Evolutionary conservation across 2,113 vertebrate genomes (phyloP).

Genomic region (Azemiops feae): DNA sequence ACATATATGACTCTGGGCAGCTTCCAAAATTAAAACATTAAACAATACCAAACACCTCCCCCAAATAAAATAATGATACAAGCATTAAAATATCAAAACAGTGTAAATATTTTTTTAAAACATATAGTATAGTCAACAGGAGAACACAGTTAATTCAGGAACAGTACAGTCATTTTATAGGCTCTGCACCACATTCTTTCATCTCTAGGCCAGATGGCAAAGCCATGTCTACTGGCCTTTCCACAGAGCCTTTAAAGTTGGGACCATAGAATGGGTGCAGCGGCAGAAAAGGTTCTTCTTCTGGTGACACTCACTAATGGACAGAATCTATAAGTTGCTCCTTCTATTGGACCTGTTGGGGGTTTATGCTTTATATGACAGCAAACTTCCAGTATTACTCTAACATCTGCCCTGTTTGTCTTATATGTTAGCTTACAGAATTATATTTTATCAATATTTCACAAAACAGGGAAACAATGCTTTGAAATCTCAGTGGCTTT

Average conservation of each 20-base stretch:
- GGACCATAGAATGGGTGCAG: neutral
- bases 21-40: neutral
- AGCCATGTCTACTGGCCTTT: neutral
- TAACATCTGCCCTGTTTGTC: slow-evolving; percentile 33
- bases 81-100: neutral
- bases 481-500: slow-evolving; percentile 39
- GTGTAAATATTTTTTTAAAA: neutral
- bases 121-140: neutral
- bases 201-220: neutral
- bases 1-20: neutral
- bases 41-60: neutral
- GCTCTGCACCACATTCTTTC: neutral
- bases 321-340: neutral
- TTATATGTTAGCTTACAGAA: slow-evolving; percentile 35
- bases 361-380: slow-evolving; percentile 27
- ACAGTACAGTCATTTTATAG: neutral
- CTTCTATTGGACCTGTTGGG: neutral
- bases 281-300: neutral
- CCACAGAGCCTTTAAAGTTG: neutral
- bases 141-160: neutral
- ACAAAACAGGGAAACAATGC: slow-evolving; percentile 35
- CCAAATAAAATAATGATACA: neutral
- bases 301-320: neutral
- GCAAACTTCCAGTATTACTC: slow-evolving; percentile 7
- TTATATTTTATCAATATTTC: slow-evolving; percentile 30